phyloP scores from a whole-genome alignment of 2,797 vertebrate genomes.

The Gallinago stenura region DNA sequence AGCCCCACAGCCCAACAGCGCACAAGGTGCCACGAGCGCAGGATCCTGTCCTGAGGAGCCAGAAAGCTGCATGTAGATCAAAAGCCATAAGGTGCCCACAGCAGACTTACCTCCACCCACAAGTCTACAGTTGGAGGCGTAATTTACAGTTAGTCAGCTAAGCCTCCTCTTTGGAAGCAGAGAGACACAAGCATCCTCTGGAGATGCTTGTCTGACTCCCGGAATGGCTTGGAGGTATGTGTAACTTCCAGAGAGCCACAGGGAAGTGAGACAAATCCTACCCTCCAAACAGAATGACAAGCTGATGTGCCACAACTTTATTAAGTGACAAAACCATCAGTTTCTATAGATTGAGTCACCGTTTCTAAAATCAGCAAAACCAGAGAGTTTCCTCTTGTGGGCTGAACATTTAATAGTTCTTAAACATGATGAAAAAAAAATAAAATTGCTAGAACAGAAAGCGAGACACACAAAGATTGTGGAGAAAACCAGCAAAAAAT shows the following conservation, averaged over 20 bases:
- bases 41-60: not conserved
- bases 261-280: not conserved
- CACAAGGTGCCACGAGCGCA: fast-evolving
- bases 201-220: not conserved
- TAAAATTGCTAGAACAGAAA: not conserved
- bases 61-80: not conserved
- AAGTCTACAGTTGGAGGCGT: not conserved
- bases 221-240: not conserved
- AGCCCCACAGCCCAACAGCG: not conserved
- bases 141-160: not conserved
- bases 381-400: not conserved
- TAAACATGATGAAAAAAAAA: not conserved
- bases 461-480: not conserved
- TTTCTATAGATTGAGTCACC: not conserved
- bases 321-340: not conserved
- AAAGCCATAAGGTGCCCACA: not conserved
- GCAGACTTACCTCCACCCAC: not conserved
- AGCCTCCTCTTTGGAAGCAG: not conserved
- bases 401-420: not conserved
- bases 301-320: not conserved
- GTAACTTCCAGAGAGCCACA: not conserved
- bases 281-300: not conserved
- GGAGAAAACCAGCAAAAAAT: not conserved
- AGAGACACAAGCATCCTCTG: not conserved
- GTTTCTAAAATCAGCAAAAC: not conserved